Conservation (phyloP, 1,140 invertebrate species). For the Dendrolimus punctatus region DNA sequence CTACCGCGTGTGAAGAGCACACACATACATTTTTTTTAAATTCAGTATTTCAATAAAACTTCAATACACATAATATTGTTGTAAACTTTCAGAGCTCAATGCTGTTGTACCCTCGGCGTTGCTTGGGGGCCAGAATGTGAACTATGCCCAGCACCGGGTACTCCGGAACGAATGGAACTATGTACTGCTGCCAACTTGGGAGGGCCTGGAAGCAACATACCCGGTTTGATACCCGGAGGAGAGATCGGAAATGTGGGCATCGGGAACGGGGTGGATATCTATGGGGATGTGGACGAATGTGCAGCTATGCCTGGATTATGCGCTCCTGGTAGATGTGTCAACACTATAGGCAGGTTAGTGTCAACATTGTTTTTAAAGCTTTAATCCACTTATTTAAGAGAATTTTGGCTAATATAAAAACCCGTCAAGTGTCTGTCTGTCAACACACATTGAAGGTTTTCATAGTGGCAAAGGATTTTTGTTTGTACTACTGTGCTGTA, state of each 20-base stretch:
- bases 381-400: too few species aligned
- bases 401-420: too few species aligned
- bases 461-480: too few species aligned
- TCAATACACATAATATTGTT: background rate
- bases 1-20: too few species aligned
- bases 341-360: slow-evolving; percentile 81
- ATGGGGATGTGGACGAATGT: slow-evolving; percentile 84
- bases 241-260: slow-evolving; percentile 33
- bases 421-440: too few species aligned
- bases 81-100: slow-evolving; percentile 76
- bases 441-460: too few species aligned
- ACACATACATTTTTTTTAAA: too few species aligned
- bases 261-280: slow-evolving; percentile 68
- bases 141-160: slow-evolving; percentile 81
- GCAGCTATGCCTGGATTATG: slow-evolving; percentile 84
- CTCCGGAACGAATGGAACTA: slow-evolving; percentile 81
- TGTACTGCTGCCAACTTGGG: slow-evolving; percentile 75
- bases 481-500: too few species aligned
- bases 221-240: slow-evolving; percentile 8
- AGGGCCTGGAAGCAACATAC: slow-evolving; percentile 4
- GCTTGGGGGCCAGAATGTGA: slow-evolving; percentile 91
- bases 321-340: slow-evolving; percentile 83
- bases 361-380: background rate
- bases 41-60: too few species aligned
- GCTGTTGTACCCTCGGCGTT: slow-evolving; percentile 90